Evolutionary conservation across 2,888 invertebrate genomes (phyloP).

Genomic region (Chrysolina americana): DNA sequence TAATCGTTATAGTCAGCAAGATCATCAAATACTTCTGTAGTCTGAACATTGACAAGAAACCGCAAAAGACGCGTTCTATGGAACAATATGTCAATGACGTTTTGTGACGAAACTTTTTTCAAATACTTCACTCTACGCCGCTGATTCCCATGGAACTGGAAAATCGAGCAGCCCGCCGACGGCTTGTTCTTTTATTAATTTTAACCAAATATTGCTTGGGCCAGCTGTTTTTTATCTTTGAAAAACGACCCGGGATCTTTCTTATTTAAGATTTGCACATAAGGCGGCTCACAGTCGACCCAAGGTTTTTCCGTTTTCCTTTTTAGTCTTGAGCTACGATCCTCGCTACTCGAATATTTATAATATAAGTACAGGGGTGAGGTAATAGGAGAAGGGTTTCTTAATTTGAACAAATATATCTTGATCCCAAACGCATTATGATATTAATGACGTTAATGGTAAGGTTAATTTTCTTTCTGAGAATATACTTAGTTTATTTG

Average conservation of each 20-base stretch:
- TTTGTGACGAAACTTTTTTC: background rate
- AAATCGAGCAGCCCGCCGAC: constrained; percentile 37
- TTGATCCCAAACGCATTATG: no score
- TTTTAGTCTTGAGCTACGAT: background rate
- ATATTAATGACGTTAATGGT: no score
- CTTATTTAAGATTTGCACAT: constrained; percentile 54
- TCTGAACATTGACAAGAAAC: no score
- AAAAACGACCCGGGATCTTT: constrained; percentile 49
- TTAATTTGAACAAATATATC: no score
- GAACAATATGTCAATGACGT: background rate
- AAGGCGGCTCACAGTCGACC: constrained; percentile 32
- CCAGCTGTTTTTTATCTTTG: constrained; percentile 63
- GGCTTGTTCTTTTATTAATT: constrained; percentile 62
- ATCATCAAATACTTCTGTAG: no score
- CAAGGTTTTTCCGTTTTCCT: constrained; percentile 15
- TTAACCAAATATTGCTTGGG: constrained; percentile 63
- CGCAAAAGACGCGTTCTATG: no score
- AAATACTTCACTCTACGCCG: constrained; percentile 19
- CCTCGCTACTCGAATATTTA: constrained; percentile 20
- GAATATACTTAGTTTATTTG: no score
- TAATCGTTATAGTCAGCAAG: no score
- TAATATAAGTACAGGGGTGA: constrained; percentile 14
- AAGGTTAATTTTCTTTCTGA: no score
- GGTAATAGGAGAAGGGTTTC: background rate
- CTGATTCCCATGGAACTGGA: constrained; percentile 32